Evolutionary conservation across 2,888 invertebrate genomes (phyloP).

Genomic region (Acanthosepion esculentum): DNA sequence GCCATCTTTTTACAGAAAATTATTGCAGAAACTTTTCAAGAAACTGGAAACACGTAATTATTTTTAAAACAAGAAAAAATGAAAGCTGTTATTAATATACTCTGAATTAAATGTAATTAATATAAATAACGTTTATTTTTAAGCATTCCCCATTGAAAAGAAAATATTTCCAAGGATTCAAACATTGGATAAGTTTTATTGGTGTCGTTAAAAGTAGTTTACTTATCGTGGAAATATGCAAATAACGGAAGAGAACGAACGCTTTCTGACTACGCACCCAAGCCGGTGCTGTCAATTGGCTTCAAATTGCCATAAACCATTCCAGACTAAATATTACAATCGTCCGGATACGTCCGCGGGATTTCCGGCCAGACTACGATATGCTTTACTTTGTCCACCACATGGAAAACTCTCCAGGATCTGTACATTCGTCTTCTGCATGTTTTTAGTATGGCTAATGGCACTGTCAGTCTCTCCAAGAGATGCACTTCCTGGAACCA

Average conservation of each 20-base stretch:
- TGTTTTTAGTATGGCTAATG: slow-evolving; percentile 61
- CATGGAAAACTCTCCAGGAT: slow-evolving; percentile 76
- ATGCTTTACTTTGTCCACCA: slow-evolving; percentile 71
- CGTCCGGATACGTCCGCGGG: slow-evolving; percentile 60
- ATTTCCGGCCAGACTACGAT: slow-evolving; percentile 56
- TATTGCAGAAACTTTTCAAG: not conserved
- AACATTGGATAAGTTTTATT: not conserved
- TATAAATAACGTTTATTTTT: no score
- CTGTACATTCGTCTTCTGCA: slow-evolving; percentile 60
- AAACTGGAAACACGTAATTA: not conserved
- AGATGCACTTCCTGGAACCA: slow-evolving; percentile 70
- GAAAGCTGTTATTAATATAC: no score
- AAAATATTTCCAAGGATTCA: no score
- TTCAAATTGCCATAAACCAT: slow-evolving; percentile 56
- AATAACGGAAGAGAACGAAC: not conserved
- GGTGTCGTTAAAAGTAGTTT: not conserved
- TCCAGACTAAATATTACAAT: slow-evolving; percentile 62
- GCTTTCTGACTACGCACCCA: not conserved
- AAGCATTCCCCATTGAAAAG: no score
- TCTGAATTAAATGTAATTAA: no score
- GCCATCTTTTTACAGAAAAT: not conserved
- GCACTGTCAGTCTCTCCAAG: slow-evolving; percentile 63
- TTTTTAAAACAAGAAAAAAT: not conserved
- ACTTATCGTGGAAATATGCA: not conserved
- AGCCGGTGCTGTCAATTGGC: not conserved